These are phyloP conservation scores for Bombus picipes DNA, from an alignment of 1,140 invertebrate species.

Conservation along the genomic window DNA sequence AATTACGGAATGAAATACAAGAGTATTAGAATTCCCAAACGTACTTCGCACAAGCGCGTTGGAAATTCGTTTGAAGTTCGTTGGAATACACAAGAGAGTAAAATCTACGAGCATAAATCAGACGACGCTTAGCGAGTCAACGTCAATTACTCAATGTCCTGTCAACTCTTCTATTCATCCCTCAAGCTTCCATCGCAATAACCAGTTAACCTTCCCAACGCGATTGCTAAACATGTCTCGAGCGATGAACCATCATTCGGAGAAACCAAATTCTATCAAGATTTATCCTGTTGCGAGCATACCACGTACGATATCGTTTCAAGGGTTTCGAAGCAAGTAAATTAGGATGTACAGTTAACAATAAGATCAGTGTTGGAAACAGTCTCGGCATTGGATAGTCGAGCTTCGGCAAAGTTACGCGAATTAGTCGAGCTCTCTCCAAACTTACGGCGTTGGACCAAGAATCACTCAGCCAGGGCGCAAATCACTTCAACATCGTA, in stretches of 20 bases:
- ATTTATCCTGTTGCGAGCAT: not conserved
- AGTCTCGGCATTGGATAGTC: not conserved
- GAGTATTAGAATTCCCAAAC: not conserved
- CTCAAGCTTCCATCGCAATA: not conserved
- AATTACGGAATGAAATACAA: not conserved
- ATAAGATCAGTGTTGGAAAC: not conserved
- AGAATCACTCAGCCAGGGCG: not conserved
- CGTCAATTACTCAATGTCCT: constrained; percentile 19
- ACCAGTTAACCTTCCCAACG: not conserved
- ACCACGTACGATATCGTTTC: not conserved
- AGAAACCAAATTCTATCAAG: not conserved
- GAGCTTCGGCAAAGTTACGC: not conserved
- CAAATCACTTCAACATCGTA: constrained; percentile 5
- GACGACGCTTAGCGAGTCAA: not conserved
- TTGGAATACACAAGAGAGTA: not conserved
- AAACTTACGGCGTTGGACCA: not conserved
- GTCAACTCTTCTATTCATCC: constrained; percentile 22
- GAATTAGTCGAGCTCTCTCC: not conserved
- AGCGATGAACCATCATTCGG: not conserved
- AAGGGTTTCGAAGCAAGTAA: not conserved
- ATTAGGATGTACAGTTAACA: constrained; percentile 1
- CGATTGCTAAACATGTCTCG: not conserved
- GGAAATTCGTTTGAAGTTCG: not conserved
- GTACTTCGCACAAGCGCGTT: not conserved
- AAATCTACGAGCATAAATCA: not conserved